Percentiles rank a stretch among this genome's conserved stretches.
phyloP scores from a whole-genome alignment of 2,888 invertebrate species.

The Drosophila recens region DNA sequence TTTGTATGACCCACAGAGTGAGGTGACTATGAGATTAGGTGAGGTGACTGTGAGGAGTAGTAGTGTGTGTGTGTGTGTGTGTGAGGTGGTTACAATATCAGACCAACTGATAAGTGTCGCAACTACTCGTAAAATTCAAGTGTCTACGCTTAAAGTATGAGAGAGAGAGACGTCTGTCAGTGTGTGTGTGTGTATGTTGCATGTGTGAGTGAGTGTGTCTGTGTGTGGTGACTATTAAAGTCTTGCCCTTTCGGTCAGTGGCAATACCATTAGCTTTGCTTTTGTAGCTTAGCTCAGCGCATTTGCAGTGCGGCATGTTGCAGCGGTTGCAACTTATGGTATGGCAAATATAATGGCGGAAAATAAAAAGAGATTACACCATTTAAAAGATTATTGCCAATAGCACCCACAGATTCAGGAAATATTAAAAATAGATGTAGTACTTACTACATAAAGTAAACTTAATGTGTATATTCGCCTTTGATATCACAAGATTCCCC shows the following conservation, averaged over 20 bases:
- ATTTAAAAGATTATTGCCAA: constrained; percentile 36
- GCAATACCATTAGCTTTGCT: constrained; percentile 49
- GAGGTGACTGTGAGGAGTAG: not conserved
- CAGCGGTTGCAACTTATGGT: constrained; percentile 49
- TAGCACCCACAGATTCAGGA: constrained; percentile 8
- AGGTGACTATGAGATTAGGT: constrained; percentile 21
- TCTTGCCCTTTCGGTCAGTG: constrained; percentile 33
- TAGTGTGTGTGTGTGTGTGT: constrained; percentile 10
- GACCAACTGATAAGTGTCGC: constrained; percentile 57
- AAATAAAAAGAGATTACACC: constrained; percentile 38
- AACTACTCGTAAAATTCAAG: constrained; percentile 56
- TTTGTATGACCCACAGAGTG: constrained; percentile 18
- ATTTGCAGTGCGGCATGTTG: constrained; percentile 43
- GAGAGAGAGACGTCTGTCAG: constrained; percentile 11
- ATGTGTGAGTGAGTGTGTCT: constrained; percentile 10
- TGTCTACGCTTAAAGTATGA: constrained; percentile 35
- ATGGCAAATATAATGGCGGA: constrained; percentile 39
- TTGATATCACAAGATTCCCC: too few relatives aligned
- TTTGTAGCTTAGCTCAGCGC: constrained; percentile 47
- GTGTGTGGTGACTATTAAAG: constrained; percentile 34
- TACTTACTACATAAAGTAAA: too few relatives aligned
- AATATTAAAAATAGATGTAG: not conserved
- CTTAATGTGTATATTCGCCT: too few relatives aligned
- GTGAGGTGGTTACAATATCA: constrained; percentile 34
- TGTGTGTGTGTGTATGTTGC: not conserved